Evolutionary conservation across 1,140 invertebrate genomes (phyloP), one percentile per base, ranked within the genome.

Genomic region (Pseudomyrmex sp.): DNA sequence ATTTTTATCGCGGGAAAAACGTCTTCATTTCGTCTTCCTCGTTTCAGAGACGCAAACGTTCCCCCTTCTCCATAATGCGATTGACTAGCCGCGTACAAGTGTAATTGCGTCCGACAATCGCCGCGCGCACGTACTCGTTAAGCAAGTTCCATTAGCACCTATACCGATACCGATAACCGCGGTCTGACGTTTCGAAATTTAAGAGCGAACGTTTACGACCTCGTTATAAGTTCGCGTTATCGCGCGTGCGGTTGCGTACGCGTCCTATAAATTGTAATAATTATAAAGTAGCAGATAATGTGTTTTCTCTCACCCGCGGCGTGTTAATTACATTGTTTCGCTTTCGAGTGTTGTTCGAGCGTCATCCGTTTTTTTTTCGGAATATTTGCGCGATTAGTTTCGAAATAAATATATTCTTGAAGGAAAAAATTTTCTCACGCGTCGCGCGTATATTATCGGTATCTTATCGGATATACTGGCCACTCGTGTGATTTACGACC

Each of bases 1-100:
- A 88, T 80, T 87, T 87, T 84, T 87, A 82, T 84, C 50, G 69
- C 65, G 66, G 70, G 63, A 35, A 35, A 35, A 79, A 79, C 54
- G 12, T 80, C 76, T 80, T 59, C 52, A 80, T 80, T 26, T 50
- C 12, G 58, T 13, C 9, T 58, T 35, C 8, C 5, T 9, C n/a
- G n/a, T 5, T 3, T 26, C 13, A 3, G 12, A 3, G 3, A 9
- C 4, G 7, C 44, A 9, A 5, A n/a, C 63, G 15, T 18, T 18
- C 18, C 18, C 18, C 18, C 18, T 18, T 18, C 18, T 18, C 0
- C 18, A 18, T 13, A 9, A 1, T 35, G 50, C 75, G 63, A 69
- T 79, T 69, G 18, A 69, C 56, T 7, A 68, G 44, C 3, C 54
- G 54, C 54, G 18, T 18, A 54, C 48, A 26, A 72, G 59, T 23